Percentiles rank a stretch among this genome's conserved stretches.
Conservation (phyloP, 2,797 vertebrate genomes). For the Xenops minutus region DNA sequence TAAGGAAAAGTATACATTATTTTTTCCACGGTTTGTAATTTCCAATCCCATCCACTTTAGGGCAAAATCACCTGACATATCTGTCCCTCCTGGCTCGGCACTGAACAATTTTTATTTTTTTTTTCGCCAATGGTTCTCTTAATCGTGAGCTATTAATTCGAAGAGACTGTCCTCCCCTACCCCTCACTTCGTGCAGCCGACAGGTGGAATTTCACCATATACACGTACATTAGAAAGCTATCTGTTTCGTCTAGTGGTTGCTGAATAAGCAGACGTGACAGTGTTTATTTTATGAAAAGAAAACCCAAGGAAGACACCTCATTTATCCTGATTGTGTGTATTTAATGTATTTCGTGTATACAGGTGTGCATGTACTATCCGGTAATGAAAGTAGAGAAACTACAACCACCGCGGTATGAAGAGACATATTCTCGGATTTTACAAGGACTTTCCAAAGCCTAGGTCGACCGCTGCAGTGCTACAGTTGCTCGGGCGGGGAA, state of each 20-base stretch:
- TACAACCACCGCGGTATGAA: fast-evolving
- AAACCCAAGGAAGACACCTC: slow-evolving; percentile 12
- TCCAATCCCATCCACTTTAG: neutral
- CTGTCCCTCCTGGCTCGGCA: fast-evolving
- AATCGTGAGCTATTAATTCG: neutral
- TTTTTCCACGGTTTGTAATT: neutral
- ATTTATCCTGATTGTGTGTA: neutral
- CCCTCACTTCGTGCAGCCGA: neutral
- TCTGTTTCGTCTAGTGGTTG: neutral
- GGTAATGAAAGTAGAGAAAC: neutral
- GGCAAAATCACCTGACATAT: neutral
- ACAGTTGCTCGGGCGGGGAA: fast-evolving
- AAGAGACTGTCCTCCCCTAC: neutral
- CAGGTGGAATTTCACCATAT: slow-evolving; percentile 32
- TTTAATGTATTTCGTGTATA: neutral
- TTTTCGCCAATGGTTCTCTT: neutral
- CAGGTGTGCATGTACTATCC: neutral
- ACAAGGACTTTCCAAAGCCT: neutral
- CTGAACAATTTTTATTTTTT: neutral
- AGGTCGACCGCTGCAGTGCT: neutral
- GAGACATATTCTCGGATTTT: neutral
- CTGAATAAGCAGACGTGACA: slow-evolving; percentile 21
- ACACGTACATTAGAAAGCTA: neutral
- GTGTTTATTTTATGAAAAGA: slow-evolving; percentile 29
- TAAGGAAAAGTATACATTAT: neutral